Percentiles rank a stretch among this genome's conserved stretches.
Conservation (phyloP, 2,888 invertebrate genomes). For the Trachelus troglodyta region DNA sequence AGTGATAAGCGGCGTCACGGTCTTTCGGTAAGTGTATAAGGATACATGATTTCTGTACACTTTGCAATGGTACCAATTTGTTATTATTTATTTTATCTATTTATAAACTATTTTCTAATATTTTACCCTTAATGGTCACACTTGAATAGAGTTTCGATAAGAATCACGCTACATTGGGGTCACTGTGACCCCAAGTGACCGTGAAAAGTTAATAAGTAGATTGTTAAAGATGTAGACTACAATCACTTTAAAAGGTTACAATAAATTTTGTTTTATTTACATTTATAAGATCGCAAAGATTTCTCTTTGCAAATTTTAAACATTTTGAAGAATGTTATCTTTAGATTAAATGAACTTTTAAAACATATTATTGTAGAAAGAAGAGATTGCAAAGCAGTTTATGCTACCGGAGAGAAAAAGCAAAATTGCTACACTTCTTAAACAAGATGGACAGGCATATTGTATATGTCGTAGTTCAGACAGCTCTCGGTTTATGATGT, state of each 20-base stretch:
- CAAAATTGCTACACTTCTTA: conserved; percentile 87
- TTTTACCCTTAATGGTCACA: neutral
- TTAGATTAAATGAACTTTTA: conserved; percentile 3
- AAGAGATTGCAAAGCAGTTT: conserved; percentile 91
- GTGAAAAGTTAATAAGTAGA: too few relatives aligned
- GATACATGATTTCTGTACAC: neutral
- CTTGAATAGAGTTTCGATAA: too few relatives aligned
- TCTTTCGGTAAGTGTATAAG: conserved; percentile 42
- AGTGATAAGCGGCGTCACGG: conserved; percentile 46
- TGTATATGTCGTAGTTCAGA: conserved; percentile 96
- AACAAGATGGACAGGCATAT: conserved; percentile 92
- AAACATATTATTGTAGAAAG: conserved; percentile 72
- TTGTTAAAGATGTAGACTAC: too few relatives aligned
- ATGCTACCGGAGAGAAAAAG: conserved; percentile 90
- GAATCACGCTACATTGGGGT: too few relatives aligned
- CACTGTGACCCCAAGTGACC: too few relatives aligned
- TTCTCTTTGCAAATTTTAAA: neutral
- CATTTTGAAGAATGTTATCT: neutral
- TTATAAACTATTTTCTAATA: neutral
- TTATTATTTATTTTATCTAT: neutral
- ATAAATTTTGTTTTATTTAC: neutral
- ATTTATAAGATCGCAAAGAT: neutral
- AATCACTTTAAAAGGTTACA: too few relatives aligned
- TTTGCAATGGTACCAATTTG: neutral
- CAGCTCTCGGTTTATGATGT: conserved; percentile 97